A percentile compares a stretch with the other conserved stretches of the same genome.
Evolutionary conservation across 2,113 vertebrate genomes (phyloP).

Genomic region (Labrus mixtus): DNA sequence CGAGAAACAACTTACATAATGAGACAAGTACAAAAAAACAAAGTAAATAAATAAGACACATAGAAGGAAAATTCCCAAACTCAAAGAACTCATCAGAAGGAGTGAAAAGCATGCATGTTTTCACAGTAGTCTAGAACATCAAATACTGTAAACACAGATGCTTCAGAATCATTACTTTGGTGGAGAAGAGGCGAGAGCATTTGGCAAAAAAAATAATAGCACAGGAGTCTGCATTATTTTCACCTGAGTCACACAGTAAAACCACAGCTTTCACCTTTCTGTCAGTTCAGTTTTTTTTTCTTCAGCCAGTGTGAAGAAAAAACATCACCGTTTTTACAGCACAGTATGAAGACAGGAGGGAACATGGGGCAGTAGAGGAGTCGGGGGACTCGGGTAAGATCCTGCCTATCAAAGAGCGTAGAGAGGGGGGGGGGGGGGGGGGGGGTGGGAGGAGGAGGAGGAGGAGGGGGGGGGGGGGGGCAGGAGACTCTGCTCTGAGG

Average conservation of each 20-base stretch:
- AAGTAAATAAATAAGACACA: conserved; percentile 61
- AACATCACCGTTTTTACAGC: conserved; percentile 85
- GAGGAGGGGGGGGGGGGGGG: conserved; percentile 26
- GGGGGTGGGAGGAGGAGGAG: conserved; percentile 57
- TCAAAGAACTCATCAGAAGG: conserved; percentile 74
- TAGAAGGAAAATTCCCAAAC: conserved; percentile 71
- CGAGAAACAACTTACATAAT: conserved; percentile 67
- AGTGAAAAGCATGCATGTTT: conserved; percentile 94
- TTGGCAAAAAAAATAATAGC: conserved; percentile 88
- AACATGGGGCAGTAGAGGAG: conserved; percentile 72
- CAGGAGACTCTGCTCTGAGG: conserved; percentile 51
- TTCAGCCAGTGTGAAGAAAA: conserved; percentile 86
- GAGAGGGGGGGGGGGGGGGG: conserved; percentile 32
- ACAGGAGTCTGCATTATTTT: conserved; percentile 87
- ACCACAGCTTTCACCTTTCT: conserved; percentile 89
- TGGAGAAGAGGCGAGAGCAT: conserved; percentile 87
- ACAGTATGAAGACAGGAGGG: conserved; percentile 86
- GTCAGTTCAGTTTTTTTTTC: conserved; percentile 84
- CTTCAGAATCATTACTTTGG: conserved; percentile 86
- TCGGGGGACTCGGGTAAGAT: conserved; percentile 72
- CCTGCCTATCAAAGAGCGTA: conserved; percentile 69
- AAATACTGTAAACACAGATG: conserved; percentile 76
- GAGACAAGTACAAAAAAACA: conserved; percentile 51
- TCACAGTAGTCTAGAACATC: conserved; percentile 84
- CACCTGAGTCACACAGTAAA: conserved; percentile 82